These are phyloP conservation scores for Lasioglossum vierecki DNA, from an alignment of 2,888 invertebrate species.

Conservation along the genomic window DNA sequence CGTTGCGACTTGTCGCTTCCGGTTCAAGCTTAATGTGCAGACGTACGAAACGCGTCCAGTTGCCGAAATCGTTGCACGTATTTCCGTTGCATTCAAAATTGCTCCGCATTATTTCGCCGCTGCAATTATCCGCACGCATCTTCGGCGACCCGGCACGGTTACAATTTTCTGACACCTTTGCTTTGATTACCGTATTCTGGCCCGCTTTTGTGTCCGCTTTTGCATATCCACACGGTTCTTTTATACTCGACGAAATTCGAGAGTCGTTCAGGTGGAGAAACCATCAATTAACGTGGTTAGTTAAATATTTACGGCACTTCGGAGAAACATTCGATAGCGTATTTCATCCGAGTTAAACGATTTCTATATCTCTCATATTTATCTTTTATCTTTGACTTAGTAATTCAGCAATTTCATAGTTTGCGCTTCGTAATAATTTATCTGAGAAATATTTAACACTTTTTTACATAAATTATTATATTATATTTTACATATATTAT, in stretches of 20 bases:
- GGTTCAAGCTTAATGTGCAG: conserved; percentile 51
- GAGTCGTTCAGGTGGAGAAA: background rate
- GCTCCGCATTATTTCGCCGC: conserved; percentile 62
- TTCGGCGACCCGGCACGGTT: conserved; percentile 45
- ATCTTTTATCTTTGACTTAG: background rate
- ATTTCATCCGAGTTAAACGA: no score
- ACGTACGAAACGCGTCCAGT: conserved; percentile 48
- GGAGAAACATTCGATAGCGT: no score
- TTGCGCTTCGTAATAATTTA: background rate
- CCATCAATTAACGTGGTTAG: background rate
- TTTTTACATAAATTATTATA: no score
- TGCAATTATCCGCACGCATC: conserved; percentile 74
- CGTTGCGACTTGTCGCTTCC: conserved; percentile 66
- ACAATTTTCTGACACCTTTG: conserved; percentile 27
- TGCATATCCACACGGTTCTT: background rate
- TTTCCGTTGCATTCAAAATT: conserved; percentile 67
- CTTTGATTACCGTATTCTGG: background rate
- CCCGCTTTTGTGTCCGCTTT: conserved; percentile 4
- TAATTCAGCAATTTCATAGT: background rate
- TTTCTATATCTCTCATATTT: background rate
- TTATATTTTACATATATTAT: no score
- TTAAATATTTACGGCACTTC: no score
- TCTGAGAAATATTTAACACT: background rate
- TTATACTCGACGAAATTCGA: background rate
- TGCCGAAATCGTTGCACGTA: conserved; percentile 48